Evolutionary conservation across 2,797 vertebrate genomes (phyloP).

Genomic region (Muscicapa striata): DNA sequence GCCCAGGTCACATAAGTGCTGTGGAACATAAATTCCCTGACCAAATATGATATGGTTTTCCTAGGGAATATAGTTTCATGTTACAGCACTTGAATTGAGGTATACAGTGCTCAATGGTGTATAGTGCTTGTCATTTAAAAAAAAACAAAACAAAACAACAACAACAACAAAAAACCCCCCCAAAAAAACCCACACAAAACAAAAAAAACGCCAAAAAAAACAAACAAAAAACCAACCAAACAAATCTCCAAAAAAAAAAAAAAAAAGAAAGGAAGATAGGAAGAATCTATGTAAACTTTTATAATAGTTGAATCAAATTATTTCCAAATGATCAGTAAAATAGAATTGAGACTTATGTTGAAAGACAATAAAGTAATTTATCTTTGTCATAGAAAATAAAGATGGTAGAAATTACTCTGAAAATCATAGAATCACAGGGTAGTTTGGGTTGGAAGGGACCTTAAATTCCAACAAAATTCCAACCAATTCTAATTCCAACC

Average conservation of each 20-base stretch:
- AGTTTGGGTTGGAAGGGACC: background rate
- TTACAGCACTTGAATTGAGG: background rate
- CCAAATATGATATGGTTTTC: conserved; percentile 13
- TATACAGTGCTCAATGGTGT: background rate
- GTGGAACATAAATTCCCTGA: conserved; percentile 24
- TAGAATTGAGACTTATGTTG: background rate
- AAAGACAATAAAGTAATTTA: background rate
- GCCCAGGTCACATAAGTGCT: background rate
- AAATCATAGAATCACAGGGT: background rate
- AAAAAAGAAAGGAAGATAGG: background rate
- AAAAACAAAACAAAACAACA: too few species aligned
- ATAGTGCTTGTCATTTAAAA: background rate
- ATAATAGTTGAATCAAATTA: background rate
- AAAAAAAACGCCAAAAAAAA: too few species aligned
- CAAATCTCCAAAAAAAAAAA: too few species aligned
- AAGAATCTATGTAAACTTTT: background rate
- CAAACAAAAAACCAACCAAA: too few species aligned
- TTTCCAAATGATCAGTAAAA: background rate
- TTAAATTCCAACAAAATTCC: background rate
- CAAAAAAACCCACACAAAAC: too few species aligned
- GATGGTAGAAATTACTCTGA: background rate
- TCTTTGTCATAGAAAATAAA: background rate
- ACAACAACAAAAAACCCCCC: too few species aligned
- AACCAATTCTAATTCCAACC: too few species aligned
- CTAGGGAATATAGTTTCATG: background rate